Base-by-base conservation (phyloP, 2,888 invertebrate genomes). In the Thera obeliscata region DNA sequence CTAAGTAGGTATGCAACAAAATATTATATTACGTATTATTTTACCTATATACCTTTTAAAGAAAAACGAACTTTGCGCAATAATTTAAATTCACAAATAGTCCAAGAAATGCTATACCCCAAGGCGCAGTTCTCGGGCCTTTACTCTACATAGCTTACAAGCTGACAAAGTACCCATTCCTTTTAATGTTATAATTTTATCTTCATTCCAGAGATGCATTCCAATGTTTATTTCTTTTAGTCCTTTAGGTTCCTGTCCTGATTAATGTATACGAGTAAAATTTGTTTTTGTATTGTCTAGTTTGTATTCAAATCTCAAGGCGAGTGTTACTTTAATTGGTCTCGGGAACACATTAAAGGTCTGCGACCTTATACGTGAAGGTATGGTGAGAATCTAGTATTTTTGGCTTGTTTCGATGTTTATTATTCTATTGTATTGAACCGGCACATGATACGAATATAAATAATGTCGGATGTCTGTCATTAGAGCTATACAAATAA, bases 271-370 rank as follows among this genome's bases (percentile, higher is more conserved):
- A 38, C 11, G 36, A 36, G 71, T 70, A 62, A 72, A 70, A 70
- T 76, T 64, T 66, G 35, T 70, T 74, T 75, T 73, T 65, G 58
- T 64, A 50, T 41, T 58, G 43, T 67, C 76, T 78, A 78, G 75
- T 89, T 86, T 81, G 85, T 88, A 88, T 89, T 88, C 86, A 83
- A 78, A 85, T 79, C 82, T 82, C 77, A 81, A 75, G 79, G 76
- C 71, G 38, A 63, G 71, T 79, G 80, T 78, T 80, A 78, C 83
- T 87, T 89, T 91, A 90, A 91, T 91, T 91, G 88, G 83, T 83
- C 80, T 77, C 78, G 77, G 81, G 78, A 78, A 84, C 81, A 87
- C 46, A 83, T 87, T 87, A 90, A 86, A 84, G 90, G 83, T 85
- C 88, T 86, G 83, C 86, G 90, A 89, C 87, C 90, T 76, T 74